Percentiles rank a stretch among this genome's conserved stretches.
Evolutionary conservation across 2,113 vertebrate species (phyloP).

Genomic region (Coptodon bakossiorum): DNA sequence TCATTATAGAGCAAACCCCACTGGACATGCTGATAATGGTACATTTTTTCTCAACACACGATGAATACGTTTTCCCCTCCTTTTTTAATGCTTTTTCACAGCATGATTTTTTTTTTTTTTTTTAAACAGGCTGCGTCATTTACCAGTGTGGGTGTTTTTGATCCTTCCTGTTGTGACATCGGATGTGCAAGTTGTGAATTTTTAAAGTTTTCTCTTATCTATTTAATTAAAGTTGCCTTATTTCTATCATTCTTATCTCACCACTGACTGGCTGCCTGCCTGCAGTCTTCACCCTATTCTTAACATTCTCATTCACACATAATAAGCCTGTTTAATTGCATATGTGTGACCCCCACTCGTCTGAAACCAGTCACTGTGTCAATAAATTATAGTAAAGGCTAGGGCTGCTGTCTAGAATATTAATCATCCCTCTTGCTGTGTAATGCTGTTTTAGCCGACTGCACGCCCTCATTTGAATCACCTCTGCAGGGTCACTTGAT

Average conservation of each 20-base stretch:
- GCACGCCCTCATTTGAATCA: not conserved
- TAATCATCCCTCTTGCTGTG: slow-evolving; percentile 7
- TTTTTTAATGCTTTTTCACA: not conserved
- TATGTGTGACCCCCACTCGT: slow-evolving; percentile 40
- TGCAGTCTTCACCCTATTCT: not conserved
- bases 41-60: not conserved
- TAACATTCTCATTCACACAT: not conserved
- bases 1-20: not conserved
- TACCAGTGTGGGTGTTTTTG: slow-evolving; percentile 21
- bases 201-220: slow-evolving; percentile 2
- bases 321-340: slow-evolving; percentile 46
- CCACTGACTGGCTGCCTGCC: not conserved
- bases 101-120: not conserved
- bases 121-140: slow-evolving; percentile 23
- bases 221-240: slow-evolving; percentile 57
- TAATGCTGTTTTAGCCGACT: not conserved
- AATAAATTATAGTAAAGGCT: slow-evolving; percentile 49
- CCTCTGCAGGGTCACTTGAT: not conserved
- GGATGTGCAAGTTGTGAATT: not conserved
- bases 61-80: not conserved
- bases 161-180: slow-evolving; percentile 7
- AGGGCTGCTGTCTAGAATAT: slow-evolving; percentile 38
- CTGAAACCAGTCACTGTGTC: slow-evolving; percentile 48
- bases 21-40: not conserved
- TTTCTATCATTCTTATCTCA: slow-evolving; percentile 48